phyloP scores from a whole-genome alignment of 2,888 invertebrate species.

The Synergus gifuensis region DNA sequence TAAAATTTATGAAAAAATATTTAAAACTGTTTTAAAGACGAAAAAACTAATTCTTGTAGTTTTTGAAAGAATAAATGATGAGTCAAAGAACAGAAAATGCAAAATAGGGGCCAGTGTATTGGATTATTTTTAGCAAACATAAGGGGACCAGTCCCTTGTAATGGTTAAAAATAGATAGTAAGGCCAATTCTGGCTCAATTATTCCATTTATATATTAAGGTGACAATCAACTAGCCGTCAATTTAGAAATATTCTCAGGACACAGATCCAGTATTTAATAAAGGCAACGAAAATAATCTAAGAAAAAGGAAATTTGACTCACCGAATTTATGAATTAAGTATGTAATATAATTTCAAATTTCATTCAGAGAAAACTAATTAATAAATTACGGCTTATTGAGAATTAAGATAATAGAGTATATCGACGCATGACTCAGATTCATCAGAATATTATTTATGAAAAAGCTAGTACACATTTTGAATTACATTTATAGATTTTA shows the following conservation, averaged over 20 bases:
- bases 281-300: neutral
- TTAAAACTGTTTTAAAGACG: no score
- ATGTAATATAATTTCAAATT: neutral
- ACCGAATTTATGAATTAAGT: neutral
- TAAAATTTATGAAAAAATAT: no score
- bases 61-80: neutral
- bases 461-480: no score
- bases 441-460: no score
- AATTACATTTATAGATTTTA: no score
- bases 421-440: no score
- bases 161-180: conserved; percentile 74
- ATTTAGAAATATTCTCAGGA: conserved; percentile 74
- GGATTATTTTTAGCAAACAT: conserved; percentile 73
- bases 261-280: neutral
- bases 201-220: conserved; percentile 77
- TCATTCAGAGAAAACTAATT: neutral
- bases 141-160: conserved; percentile 72
- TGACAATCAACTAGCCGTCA: conserved; percentile 75
- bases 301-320: neutral
- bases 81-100: neutral
- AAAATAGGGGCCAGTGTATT: conserved; percentile 40
- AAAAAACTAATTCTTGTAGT: neutral
- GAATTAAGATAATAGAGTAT: no score
- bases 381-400: no score
- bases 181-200: conserved; percentile 76